These are phyloP conservation scores for Hirtodrosophila cameraria DNA, from an alignment of 2,888 invertebrate species.

Conservation along the genomic window DNA sequence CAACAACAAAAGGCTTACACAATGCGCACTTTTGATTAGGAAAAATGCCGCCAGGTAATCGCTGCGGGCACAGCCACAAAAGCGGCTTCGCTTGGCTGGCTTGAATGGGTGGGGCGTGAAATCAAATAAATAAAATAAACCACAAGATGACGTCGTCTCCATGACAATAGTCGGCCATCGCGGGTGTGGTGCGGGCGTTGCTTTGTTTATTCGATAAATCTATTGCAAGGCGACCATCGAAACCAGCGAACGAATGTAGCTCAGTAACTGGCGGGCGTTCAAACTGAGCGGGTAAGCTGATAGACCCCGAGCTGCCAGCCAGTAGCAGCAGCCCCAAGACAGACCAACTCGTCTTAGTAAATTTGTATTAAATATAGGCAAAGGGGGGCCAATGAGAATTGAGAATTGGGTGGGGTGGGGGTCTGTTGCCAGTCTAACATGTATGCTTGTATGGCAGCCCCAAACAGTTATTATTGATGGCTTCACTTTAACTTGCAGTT, in stretches of 20 bases:
- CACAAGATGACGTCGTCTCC: conserved; percentile 76
- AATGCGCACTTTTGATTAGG: conserved; percentile 71
- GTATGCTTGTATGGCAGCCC: conserved; percentile 14
- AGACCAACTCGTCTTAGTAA: conserved; percentile 2
- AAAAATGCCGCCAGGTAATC: conserved; percentile 67
- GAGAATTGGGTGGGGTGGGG: background rate
- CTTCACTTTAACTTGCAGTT: conserved; percentile 75
- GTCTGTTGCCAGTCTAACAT: conserved; percentile 6
- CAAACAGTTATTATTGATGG: conserved; percentile 69
- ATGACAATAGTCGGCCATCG: conserved; percentile 57
- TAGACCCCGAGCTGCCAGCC: conserved; percentile 18
- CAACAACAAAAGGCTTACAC: conserved; percentile 53
- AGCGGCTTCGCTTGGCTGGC: conserved; percentile 45
- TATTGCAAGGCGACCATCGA: conserved; percentile 60
- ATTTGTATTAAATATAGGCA: background rate
- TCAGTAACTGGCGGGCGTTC: conserved; percentile 70
- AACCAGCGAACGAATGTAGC: conserved; percentile 35
- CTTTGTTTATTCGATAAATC: conserved; percentile 78
- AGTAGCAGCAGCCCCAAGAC: conserved; percentile 1
- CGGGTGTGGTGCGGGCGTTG: conserved; percentile 25
- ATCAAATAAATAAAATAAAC: conserved; percentile 76
- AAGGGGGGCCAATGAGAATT: background rate
- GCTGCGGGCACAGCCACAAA: conserved; percentile 68
- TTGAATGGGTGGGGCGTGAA: conserved; percentile 50
- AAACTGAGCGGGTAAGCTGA: conserved; percentile 66